Evolutionary conservation across 1,140 invertebrate genomes (phyloP).

Genomic region (Leptinotarsa defecta): DNA sequence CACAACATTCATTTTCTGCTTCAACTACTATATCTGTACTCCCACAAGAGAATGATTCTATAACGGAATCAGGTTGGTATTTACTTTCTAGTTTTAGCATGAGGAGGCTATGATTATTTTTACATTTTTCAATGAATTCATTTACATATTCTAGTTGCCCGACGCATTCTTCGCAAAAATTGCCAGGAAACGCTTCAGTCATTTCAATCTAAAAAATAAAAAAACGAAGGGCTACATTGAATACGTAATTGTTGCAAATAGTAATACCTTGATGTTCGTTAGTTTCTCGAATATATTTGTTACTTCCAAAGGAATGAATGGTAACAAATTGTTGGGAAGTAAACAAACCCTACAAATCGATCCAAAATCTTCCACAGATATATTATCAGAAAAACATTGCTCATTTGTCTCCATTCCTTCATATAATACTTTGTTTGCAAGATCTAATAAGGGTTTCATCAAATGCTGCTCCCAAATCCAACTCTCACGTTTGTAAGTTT

Average conservation of each 20-base stretch:
- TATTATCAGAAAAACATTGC: neutral
- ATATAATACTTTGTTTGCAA: too few relatives aligned
- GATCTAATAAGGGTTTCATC: too few relatives aligned
- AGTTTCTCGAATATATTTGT: conserved; percentile 14
- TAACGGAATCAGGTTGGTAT: neutral
- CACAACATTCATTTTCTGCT: neutral
- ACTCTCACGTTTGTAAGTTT: too few relatives aligned
- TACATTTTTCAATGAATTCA: conserved; percentile 19
- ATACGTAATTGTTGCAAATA: neutral
- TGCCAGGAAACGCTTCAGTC: conserved; percentile 11
- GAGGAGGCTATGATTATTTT: conserved; percentile 13
- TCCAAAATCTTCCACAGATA: conserved; percentile 21
- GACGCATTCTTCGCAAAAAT: conserved; percentile 17
- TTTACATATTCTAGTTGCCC: neutral
- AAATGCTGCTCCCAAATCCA: too few relatives aligned
- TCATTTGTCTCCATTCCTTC: neutral
- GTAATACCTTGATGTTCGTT: conserved; percentile 23
- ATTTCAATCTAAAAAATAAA: conserved; percentile 17
- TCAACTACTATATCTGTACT: neutral
- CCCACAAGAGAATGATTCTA: neutral
- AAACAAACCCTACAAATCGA: conserved; percentile 23
- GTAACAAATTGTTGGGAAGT: conserved; percentile 7
- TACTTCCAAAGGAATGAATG: neutral
- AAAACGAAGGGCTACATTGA: neutral
- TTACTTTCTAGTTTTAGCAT: neutral